Conservation (phyloP, 2,113 vertebrate species). For the Lepisosteus oculatus region DNA sequence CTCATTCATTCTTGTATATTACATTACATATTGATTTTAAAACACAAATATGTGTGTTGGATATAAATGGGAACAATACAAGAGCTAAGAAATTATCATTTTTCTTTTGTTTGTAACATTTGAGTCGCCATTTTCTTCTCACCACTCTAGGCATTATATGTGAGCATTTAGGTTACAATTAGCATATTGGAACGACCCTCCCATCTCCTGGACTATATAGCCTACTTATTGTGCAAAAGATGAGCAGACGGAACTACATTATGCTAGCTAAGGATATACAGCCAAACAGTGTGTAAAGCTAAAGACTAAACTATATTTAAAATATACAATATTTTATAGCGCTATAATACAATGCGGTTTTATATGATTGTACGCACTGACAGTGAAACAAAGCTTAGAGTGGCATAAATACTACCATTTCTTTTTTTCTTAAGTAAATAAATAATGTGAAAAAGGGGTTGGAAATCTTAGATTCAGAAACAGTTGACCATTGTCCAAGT, state of each 20-base stretch:
- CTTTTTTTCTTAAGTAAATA: constrained; percentile 10
- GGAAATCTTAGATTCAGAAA: constrained; percentile 78
- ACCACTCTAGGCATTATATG: constrained; percentile 21
- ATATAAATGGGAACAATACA: background rate
- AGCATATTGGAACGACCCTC: constrained; percentile 23
- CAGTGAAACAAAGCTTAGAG: background rate
- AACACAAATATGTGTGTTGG: constrained; percentile 32
- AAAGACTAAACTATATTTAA: too few relatives aligned
- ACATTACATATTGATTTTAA: constrained; percentile 75
- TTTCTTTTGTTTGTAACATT: too few relatives aligned
- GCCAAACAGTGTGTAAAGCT: too few relatives aligned
- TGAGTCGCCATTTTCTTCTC: constrained; percentile 11
- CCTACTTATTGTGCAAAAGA: too few relatives aligned
- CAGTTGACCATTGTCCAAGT: constrained; percentile 82
- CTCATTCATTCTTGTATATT: constrained; percentile 70
- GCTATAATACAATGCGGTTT: background rate
- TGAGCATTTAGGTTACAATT: constrained; percentile 25
- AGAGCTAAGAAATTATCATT: background rate
- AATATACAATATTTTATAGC: background rate
- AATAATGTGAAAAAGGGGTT: constrained; percentile 34
- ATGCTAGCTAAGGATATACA: too few relatives aligned
- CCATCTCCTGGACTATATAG: constrained; percentile 7
- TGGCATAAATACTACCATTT: background rate
- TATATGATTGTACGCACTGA: background rate
- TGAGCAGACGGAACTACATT: too few relatives aligned